Conservation (phyloP, 2,888 invertebrate species). For the Archips crataeganus region DNA sequence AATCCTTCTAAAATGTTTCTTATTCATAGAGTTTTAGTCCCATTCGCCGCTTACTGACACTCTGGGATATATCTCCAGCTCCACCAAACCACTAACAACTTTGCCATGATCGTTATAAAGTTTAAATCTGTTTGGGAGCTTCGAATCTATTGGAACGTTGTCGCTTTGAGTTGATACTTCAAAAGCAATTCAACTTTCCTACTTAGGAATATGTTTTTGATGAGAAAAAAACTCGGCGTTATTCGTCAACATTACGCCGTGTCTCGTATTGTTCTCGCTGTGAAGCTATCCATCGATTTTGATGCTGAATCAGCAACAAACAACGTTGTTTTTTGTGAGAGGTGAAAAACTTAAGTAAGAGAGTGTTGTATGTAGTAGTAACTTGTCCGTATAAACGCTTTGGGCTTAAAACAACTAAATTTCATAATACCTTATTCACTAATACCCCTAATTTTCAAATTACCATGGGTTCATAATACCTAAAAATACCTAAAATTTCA, state of each 20-base stretch:
- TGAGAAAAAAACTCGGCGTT: conserved; percentile 44
- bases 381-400: too few relatives aligned
- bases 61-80: conserved; percentile 4
- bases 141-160: conserved; percentile 38
- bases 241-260: conserved; percentile 49
- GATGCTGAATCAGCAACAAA: not conserved
- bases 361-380: too few relatives aligned
- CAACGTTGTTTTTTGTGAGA: not conserved
- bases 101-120: conserved; percentile 29
- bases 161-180: conserved; percentile 45
- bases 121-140: conserved; percentile 26
- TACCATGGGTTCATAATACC: too few relatives aligned
- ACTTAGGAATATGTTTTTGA: conserved; percentile 58
- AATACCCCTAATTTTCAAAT: too few relatives aligned
- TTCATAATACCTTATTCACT: too few relatives aligned
- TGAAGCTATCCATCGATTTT: not conserved
- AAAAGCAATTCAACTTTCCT: conserved; percentile 61
- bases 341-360: too few relatives aligned
- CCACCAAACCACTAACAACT: not conserved
- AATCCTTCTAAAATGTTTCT: conserved; percentile 51
- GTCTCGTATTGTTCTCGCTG: conserved; percentile 22
- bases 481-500: too few relatives aligned
- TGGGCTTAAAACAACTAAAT: too few relatives aligned
- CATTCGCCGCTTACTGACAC: conserved; percentile 27
- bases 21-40: conserved; percentile 60